Evolutionary conservation across 2,888 invertebrate species (phyloP), one percentile per base, ranked within the genome.

Genomic region (Machimus rusticus): DNA sequence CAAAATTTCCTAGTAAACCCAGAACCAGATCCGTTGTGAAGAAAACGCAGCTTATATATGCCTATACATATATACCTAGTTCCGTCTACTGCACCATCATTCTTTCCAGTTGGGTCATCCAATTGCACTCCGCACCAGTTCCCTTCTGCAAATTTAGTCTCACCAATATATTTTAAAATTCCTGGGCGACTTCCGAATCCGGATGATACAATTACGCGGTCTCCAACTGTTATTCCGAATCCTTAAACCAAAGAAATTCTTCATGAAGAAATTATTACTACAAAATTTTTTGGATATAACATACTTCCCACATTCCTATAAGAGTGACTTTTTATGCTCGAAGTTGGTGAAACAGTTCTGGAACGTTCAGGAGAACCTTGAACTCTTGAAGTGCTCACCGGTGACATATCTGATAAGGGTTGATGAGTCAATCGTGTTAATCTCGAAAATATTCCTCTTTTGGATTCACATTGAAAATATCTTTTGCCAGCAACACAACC

Each of bases 101-200:
- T 99, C 93, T 99, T 99, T 86, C 99, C 99, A 88, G 96, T 93
- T 0, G 98, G 96, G 89, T 98, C 98, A 91, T 99, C 98, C 90
- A 99, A 94, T 92, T 99, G 98, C 28, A 99, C 96, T 34, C 99
- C 99, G 89, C 97, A 98, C 99, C 99, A 99, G 90, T 98, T 95
- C 51, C 99, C 99, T 51, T 95, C 93, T 0, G 99, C 98, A 92
- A 99, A 99, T 90, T 98, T 97, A 46, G 99, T 97, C 84, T 94
- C 93, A 37, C 99, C 99, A 89, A 98, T 94, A 92, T 95, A 99
- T 89, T 96, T 94, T 86, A 99, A 94, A 57, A 96, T 95, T 86
- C 99, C 99, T 16, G 96, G 95, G 93, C 98, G 98, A 90, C 97
- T 97, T 88, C 98, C 98, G 90, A 96, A 96, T 89, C 96, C 96